These are phyloP conservation scores for Aythya baeri DNA, from an alignment of 2,113 vertebrate species.

Conservation along the genomic window DNA sequence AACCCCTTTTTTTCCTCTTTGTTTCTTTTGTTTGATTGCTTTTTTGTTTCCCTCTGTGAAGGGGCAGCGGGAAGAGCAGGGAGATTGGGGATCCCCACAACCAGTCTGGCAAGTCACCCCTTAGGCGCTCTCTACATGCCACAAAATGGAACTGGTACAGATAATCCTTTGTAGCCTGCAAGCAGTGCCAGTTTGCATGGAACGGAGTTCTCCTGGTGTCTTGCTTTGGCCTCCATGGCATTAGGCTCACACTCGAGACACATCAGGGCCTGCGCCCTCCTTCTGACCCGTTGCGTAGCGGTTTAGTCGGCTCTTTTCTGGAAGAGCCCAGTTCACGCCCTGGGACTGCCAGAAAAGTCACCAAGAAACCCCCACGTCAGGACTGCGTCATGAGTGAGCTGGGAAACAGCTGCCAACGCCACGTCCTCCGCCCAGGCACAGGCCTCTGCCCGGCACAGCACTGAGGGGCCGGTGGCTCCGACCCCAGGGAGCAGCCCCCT, in stretches of 20 bases:
- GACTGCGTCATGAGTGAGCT: not conserved
- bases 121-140: constrained; percentile 43
- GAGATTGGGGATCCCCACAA: constrained; percentile 40
- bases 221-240: constrained; percentile 67
- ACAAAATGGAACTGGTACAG: constrained; percentile 54
- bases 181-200: constrained; percentile 88
- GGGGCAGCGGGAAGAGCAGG: constrained; percentile 16
- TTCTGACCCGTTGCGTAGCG: not conserved
- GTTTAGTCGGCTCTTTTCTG: not conserved
- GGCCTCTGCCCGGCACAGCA: not conserved
- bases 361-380: not conserved
- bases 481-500: not conserved
- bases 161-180: constrained; percentile 83
- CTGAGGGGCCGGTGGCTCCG: not conserved
- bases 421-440: accelerated
- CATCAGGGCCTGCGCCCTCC: constrained; percentile 38
- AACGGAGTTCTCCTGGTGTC: constrained; percentile 81
- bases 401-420: not conserved
- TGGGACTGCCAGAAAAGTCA: not conserved
- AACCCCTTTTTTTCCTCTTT: not conserved
- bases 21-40: accelerated
- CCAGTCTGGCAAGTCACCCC: constrained; percentile 69
- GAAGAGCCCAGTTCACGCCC: not conserved
- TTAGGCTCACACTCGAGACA: constrained; percentile 28
- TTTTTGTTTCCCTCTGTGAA: not conserved